phyloP scores from a whole-genome alignment of 2,888 invertebrate species.

The Sycophila texana region DNA sequence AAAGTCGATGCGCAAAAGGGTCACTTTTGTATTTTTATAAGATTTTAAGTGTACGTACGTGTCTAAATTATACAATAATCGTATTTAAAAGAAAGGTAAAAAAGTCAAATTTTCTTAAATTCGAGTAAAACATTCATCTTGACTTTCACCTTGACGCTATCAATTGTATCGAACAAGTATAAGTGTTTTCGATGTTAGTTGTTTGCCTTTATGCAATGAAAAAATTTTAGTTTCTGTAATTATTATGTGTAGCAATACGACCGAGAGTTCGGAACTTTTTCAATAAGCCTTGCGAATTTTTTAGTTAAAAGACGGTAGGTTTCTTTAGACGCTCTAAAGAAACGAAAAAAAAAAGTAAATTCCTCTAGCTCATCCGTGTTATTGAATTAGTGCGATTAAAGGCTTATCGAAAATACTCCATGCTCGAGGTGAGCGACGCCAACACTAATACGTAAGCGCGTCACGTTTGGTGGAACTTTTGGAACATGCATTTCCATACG shows the following conservation, averaged over 20 bases:
- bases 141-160: conserved; percentile 51
- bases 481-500: conserved; percentile 37
- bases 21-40: conserved; percentile 2
- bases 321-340: conserved; percentile 5
- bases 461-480: conserved; percentile 17
- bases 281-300: conserved; percentile 35
- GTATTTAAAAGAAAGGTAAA: no score
- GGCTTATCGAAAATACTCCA: conserved; percentile 46
- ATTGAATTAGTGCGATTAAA: background rate
- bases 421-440: conserved; percentile 45
- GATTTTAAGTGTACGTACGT: conserved; percentile 11
- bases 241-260: conserved; percentile 35
- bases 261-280: conserved; percentile 36
- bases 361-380: background rate
- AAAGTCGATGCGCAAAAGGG: conserved; percentile 23
- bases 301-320: background rate
- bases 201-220: conserved; percentile 50
- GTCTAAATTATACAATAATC: conserved; percentile 11
- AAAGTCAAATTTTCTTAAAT: no score
- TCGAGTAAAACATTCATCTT: background rate
- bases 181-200: conserved; percentile 56
- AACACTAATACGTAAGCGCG: conserved; percentile 43
- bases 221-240: conserved; percentile 35
- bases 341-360: background rate
- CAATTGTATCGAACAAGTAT: conserved; percentile 48